A percentile compares a stretch with the other conserved stretches of the same genome.
phyloP scores from a whole-genome alignment of 2,888 invertebrate species.

The Creontiades dilutus region DNA sequence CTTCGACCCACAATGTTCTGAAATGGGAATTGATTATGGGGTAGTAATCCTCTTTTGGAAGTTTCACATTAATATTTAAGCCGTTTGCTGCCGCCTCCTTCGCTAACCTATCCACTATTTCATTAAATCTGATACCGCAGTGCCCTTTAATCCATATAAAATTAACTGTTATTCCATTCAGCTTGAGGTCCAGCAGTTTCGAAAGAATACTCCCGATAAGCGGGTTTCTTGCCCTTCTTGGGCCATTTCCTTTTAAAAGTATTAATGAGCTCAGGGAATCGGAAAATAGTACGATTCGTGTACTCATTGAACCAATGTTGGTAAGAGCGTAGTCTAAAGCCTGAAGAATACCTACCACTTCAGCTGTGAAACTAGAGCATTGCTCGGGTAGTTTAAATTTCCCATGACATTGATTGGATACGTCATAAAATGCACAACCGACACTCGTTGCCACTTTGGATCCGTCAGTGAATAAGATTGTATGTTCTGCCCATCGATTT shows the following conservation, averaged over 20 bases:
- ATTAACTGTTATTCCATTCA: background rate
- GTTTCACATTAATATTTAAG: background rate
- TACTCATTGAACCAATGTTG: background rate
- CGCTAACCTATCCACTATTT: background rate
- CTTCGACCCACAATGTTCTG: background rate
- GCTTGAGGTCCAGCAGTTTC: background rate
- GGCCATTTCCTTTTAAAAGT: background rate
- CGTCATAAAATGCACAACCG: background rate
- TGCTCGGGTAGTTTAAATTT: background rate
- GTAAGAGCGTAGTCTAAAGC: background rate
- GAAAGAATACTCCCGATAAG: background rate
- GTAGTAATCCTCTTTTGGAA: background rate
- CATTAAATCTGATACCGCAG: background rate
- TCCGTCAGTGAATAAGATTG: background rate
- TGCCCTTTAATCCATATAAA: background rate
- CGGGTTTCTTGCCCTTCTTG: background rate
- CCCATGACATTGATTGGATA: background rate
- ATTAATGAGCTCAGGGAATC: background rate
- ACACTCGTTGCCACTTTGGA: background rate
- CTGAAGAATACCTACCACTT: background rate
- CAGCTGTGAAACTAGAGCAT: background rate
- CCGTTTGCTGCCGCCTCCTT: background rate
- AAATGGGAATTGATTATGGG: background rate
- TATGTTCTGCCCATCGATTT: background rate
- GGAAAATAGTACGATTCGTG: background rate